Conservation (phyloP, 2,797 vertebrate species). For the Oceanodroma leucorhoa region DNA sequence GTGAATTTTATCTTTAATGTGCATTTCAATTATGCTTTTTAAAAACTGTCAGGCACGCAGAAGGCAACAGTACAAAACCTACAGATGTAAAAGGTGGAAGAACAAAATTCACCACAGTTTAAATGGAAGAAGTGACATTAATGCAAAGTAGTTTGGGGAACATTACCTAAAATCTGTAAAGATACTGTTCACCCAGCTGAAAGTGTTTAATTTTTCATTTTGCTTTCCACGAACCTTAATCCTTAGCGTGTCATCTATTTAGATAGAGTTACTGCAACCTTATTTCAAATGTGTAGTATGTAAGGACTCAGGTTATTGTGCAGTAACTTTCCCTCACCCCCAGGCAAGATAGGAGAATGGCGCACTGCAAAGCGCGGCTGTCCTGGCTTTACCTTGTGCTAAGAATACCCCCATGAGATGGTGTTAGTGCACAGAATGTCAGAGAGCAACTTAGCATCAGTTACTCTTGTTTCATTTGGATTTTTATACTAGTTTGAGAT, state of each 20-base stretch:
- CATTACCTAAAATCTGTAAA: not conserved
- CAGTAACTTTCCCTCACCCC: not conserved
- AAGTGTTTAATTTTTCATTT: not conserved
- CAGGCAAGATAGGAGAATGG: fast-evolving
- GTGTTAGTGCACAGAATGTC: not conserved
- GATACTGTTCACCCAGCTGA: not conserved
- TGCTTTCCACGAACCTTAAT: not conserved
- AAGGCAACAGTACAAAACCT: not conserved
- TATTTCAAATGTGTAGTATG: not conserved
- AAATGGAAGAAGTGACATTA: not conserved
- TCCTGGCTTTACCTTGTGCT: not conserved
- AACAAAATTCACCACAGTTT: not conserved
- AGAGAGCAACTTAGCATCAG: not conserved
- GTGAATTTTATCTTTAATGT: not conserved
- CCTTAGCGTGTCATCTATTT: not conserved
- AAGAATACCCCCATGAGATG: not conserved
- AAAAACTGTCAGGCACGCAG: not conserved
- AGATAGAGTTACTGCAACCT: not conserved
- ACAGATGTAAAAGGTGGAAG: not conserved
- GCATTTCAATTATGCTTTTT: not conserved
- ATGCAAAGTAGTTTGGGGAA: not conserved
- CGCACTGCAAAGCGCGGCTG: fast-evolving
- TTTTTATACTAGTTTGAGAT: not conserved
- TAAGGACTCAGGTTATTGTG: not conserved
- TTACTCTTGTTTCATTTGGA: not conserved